These are phyloP conservation scores for Chrysochloris asiatica DNA, from an alignment of 2,113 vertebrate species.

Conservation along the genomic window DNA sequence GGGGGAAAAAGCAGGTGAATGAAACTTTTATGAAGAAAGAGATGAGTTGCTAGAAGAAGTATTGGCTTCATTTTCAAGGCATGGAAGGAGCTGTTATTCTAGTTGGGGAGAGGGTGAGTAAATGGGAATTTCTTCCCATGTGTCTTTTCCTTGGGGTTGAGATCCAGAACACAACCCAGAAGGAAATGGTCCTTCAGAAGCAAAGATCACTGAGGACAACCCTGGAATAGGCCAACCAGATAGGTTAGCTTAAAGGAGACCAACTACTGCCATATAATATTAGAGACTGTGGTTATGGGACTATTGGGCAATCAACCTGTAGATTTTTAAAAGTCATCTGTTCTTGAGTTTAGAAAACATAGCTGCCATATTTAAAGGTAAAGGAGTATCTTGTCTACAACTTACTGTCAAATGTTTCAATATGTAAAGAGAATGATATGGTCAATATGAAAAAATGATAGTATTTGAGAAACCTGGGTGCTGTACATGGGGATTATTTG, in stretches of 20 bases:
- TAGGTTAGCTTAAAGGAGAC: neutral
- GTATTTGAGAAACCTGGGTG: neutral
- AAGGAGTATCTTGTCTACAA: neutral
- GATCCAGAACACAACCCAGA: neutral
- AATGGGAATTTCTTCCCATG: neutral
- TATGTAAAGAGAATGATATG: neutral
- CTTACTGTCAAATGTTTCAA: neutral
- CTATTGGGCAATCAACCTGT: neutral
- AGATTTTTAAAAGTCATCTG: neutral
- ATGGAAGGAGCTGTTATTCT: neutral
- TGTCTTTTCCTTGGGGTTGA: neutral
- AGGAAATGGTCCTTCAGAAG: neutral
- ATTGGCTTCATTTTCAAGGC: neutral
- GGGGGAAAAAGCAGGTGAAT: neutral
- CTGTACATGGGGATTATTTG: neutral
- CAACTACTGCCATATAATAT: neutral
- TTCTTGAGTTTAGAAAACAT: neutral
- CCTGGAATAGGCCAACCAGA: neutral
- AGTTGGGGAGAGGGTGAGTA: neutral
- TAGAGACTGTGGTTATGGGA: neutral
- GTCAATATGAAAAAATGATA: conserved; percentile 13
- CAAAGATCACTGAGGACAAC: neutral
- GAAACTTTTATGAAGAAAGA: conserved; percentile 3
- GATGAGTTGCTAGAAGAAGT: neutral
- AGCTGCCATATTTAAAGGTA: neutral